phyloP scores from a whole-genome alignment of 2,113 vertebrate species.

The Xyliphius kryptos region DNA sequence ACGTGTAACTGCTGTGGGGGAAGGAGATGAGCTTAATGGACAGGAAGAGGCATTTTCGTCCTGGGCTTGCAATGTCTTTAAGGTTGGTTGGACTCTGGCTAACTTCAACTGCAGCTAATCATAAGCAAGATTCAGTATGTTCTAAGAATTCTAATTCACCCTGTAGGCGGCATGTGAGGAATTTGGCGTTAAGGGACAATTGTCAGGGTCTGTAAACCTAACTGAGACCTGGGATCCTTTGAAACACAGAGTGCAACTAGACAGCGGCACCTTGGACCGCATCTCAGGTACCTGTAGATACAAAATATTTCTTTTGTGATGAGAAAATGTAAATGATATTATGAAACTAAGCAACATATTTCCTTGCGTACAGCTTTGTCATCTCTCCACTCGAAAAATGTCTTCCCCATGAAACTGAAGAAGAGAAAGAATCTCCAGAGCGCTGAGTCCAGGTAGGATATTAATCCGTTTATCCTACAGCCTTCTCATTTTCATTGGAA shows the following conservation, averaged over 20 bases:
- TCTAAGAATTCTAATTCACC: too few species aligned
- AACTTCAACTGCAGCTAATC: too few species aligned
- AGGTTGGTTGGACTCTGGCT: too few species aligned
- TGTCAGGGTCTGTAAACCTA: conserved; percentile 59
- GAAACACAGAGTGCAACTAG: conserved; percentile 55
- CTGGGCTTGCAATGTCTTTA: conserved; percentile 71
- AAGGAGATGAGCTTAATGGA: too few species aligned
- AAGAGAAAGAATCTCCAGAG: conserved; percentile 71
- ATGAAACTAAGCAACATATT: too few species aligned
- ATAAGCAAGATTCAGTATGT: too few species aligned
- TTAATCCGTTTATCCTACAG: neutral
- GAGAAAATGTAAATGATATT: too few species aligned
- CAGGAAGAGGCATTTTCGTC: conserved; percentile 64
- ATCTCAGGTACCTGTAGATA: conserved; percentile 75
- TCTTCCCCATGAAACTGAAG: conserved; percentile 70
- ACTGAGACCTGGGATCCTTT: conserved; percentile 62
- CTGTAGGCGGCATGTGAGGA: conserved; percentile 67
- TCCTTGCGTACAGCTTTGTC: conserved; percentile 63
- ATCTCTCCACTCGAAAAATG: conserved; percentile 62
- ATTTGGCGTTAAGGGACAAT: conserved; percentile 60
- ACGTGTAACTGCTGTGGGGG: conserved; percentile 48
- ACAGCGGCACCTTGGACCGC: conserved; percentile 57
- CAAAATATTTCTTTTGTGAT: too few species aligned
- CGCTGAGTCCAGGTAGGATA: conserved; percentile 66
- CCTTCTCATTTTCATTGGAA: too few species aligned